A percentile compares a stretch with the other conserved stretches of the same genome.
These are phyloP conservation scores for Cuculus canorus DNA, from an alignment of 2,797 vertebrate genomes.

Conservation along the genomic window DNA sequence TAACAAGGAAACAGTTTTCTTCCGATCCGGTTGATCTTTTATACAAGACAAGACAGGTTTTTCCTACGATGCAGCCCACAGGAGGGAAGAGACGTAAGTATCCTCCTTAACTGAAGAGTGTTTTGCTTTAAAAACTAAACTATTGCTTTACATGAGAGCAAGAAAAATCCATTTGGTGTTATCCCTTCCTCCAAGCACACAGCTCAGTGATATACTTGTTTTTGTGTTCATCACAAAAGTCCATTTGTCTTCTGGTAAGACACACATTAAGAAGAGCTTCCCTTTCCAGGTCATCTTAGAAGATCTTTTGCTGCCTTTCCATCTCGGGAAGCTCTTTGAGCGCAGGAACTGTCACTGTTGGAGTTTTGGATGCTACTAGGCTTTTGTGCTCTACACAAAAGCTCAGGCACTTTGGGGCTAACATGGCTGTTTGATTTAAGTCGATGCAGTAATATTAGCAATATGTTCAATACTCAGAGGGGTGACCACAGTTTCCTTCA, in stretches of 20 bases:
- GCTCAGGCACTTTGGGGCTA: slow-evolving; percentile 84
- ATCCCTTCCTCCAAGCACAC: slow-evolving; percentile 28
- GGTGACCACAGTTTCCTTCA: slow-evolving; percentile 68
- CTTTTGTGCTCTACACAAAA: slow-evolving; percentile 75
- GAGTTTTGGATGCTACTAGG: slow-evolving; percentile 53
- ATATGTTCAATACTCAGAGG: slow-evolving; percentile 49
- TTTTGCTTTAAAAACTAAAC: slow-evolving; percentile 53
- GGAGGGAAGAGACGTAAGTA: slow-evolving; percentile 59
- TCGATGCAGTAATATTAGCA: slow-evolving; percentile 60
- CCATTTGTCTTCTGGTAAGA: slow-evolving; percentile 23
- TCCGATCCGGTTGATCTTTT: slow-evolving; percentile 72
- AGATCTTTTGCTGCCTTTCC: slow-evolving; percentile 18
- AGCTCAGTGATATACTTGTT: neutral
- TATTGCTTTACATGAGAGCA: slow-evolving; percentile 60
- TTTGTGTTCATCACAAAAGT: slow-evolving; percentile 29
- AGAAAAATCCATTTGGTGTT: slow-evolving; percentile 22
- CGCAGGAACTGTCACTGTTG: slow-evolving; percentile 30
- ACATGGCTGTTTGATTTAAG: slow-evolving; percentile 73
- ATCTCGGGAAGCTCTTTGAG: neutral
- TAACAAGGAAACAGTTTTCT: slow-evolving; percentile 71
- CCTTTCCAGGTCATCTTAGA: neutral
- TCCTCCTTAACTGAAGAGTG: slow-evolving; percentile 25
- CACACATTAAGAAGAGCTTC: neutral
- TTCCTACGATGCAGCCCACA: slow-evolving; percentile 55
- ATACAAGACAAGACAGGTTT: slow-evolving; percentile 71